A percentile compares a stretch with the other conserved stretches of the same genome.
These are phyloP conservation scores for Eulemur coronatus DNA, from an alignment of 2,797 vertebrate species.

Conservation along the genomic window DNA sequence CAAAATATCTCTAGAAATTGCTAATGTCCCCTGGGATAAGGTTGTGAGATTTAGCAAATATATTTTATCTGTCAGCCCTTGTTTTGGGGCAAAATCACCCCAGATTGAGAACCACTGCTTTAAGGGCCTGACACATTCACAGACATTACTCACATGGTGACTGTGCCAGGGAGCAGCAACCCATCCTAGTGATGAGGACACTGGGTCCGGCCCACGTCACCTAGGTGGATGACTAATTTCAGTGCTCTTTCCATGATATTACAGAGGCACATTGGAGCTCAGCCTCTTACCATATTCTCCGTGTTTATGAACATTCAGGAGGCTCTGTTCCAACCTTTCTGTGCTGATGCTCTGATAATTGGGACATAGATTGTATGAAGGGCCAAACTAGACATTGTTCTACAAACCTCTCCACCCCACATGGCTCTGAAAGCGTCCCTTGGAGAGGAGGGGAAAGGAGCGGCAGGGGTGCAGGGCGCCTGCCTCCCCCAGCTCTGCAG, in stretches of 20 bases:
- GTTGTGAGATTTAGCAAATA: neutral
- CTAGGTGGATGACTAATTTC: neutral
- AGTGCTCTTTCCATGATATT: neutral
- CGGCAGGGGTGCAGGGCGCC: neutral
- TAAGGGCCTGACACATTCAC: neutral
- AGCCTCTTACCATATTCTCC: neutral
- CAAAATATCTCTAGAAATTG: neutral
- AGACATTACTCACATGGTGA: too few relatives aligned
- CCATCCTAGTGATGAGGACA: neutral
- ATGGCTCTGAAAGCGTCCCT: slow-evolving; percentile 21
- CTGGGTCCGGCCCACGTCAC: neutral
- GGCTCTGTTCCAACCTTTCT: neutral
- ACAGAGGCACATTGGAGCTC: neutral
- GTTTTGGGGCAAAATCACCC: neutral
- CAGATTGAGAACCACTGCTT: neutral
- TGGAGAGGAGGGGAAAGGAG: neutral
- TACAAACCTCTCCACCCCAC: neutral
- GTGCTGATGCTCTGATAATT: neutral
- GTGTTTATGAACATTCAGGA: neutral
- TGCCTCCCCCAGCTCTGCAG: slow-evolving; percentile 17
- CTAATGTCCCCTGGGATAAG: neutral
- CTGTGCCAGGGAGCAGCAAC: neutral
- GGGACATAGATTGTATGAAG: neutral
- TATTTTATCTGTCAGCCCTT: neutral
- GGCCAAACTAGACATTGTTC: slow-evolving; percentile 8